Conservation (phyloP, 1,140 invertebrate species). For the Conus ventricosus region DNA sequence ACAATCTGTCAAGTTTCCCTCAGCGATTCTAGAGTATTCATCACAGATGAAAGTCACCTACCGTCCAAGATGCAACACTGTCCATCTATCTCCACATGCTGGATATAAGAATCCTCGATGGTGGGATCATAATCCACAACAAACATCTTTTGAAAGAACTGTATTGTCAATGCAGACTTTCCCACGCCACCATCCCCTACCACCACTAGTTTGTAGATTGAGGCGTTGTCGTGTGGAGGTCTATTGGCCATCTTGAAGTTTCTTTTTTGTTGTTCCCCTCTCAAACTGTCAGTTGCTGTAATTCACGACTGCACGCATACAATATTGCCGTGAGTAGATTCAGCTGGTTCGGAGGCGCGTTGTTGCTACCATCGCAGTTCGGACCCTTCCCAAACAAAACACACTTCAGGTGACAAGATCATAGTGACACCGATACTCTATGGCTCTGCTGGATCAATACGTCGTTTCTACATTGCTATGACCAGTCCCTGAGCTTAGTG, state of each 20-base stretch:
- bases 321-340: not conserved
- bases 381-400: not conserved
- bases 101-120: conserved; percentile 98
- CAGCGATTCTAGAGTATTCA: no score
- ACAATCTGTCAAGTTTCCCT: no score
- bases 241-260: conserved; percentile 19
- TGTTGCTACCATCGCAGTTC: not conserved
- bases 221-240: conserved; percentile 80
- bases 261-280: not conserved
- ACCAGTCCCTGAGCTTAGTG: no score
- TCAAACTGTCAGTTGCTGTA: not conserved
- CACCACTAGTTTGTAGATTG: conserved; percentile 91
- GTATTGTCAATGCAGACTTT: conserved; percentile 93
- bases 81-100: conserved; percentile 95
- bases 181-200: conserved; percentile 92
- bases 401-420: not conserved
- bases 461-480: not conserved
- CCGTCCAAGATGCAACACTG: conserved; percentile 94
- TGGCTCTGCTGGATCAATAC: not conserved
- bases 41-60: conserved; percentile 73
- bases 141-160: conserved; percentile 99
- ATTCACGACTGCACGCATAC: not conserved
- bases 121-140: conserved; percentile 99
- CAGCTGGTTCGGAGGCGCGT: not conserved
- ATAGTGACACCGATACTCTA: no score